Conservation (phyloP, 2,888 invertebrate species). For the Eumacrocentrus americanus region DNA sequence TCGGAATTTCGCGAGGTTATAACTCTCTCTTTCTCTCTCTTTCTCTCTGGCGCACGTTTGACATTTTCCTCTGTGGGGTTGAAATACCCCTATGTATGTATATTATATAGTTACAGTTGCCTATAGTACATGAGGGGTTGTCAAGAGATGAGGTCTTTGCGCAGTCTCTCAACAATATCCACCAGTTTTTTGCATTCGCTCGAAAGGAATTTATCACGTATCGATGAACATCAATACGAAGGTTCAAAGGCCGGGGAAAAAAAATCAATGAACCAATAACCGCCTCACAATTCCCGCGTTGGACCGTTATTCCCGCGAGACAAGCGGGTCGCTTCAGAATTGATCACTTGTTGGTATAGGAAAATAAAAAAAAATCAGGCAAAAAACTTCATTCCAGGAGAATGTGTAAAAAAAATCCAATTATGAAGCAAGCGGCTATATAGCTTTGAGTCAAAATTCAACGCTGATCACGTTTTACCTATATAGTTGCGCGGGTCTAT, state of each 20-base stretch:
- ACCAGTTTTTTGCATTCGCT: conserved; percentile 20
- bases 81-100: neutral
- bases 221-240: conserved; percentile 44
- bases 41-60: conserved; percentile 6
- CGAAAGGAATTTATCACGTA: conserved; percentile 42
- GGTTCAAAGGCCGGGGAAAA: conserved; percentile 41
- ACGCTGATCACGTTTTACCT: too few species aligned
- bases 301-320: neutral
- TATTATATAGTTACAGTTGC: neutral
- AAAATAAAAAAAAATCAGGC: neutral
- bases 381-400: neutral
- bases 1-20: conserved; percentile 19
- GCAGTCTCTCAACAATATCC: conserved; percentile 11
- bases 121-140: too few species aligned
- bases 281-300: conserved; percentile 18
- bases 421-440: neutral
- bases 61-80: conserved; percentile 16
- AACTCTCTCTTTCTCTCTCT: neutral
- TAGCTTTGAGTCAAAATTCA: too few species aligned
- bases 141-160: conserved; percentile 2
- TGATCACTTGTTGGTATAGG: neutral
- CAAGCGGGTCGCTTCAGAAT: neutral
- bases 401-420: neutral
- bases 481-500: too few species aligned
- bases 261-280: conserved; percentile 51